Percentiles rank a stretch among this genome's conserved stretches.
These are phyloP conservation scores for Rhagoletis pomonella DNA, from an alignment of 1,140 invertebrate species.

Conservation along the genomic window DNA sequence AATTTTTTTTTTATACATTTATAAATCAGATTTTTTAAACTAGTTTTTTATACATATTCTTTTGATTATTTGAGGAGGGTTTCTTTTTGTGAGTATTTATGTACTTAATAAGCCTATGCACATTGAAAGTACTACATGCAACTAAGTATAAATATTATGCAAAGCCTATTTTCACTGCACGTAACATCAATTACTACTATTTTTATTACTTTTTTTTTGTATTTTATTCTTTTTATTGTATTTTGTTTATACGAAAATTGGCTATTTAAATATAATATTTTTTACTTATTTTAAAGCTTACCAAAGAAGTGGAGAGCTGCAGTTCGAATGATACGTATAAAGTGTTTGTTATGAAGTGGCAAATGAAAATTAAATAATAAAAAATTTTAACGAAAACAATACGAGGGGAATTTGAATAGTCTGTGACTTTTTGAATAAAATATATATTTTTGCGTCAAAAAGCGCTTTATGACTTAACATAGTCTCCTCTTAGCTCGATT, in stretches of 20 bases:
- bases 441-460: no score
- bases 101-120: not conserved
- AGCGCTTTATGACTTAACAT: no score
- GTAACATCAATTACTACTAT: not conserved
- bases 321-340: slow-evolving; percentile 31
- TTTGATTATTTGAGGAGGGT: slow-evolving; percentile 10
- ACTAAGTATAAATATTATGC: not conserved
- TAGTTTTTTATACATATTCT: not conserved
- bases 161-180: not conserved
- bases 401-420: no score
- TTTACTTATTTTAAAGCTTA: slow-evolving; percentile 31
- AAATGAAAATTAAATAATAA: not conserved
- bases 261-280: not conserved
- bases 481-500: no score
- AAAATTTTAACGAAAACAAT: no score
- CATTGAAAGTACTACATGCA: not conserved
- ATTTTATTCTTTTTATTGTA: not conserved
- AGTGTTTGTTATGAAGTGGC: not conserved
- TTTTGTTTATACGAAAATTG: not conserved
- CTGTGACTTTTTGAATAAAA: no score
- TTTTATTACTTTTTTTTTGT: not conserved
- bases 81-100: not conserved
- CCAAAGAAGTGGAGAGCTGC: slow-evolving; percentile 44
- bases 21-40: not conserved
- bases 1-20: not conserved